Evolutionary conservation across 1,140 invertebrate species (phyloP).

Genomic region (Musca domestica): DNA sequence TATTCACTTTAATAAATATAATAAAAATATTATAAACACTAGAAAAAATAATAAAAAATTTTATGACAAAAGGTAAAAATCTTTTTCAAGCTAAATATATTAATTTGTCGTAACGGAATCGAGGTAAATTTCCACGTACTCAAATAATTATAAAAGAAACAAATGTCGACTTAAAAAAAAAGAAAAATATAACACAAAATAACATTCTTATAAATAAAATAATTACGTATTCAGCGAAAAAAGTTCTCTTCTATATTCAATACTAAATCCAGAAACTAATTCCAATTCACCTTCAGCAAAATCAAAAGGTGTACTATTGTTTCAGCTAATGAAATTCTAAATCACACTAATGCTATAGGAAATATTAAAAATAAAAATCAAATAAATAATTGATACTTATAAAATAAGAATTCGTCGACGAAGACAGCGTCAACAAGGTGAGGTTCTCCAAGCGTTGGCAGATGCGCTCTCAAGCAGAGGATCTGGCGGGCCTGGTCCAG

Average conservation of each 20-base stretch:
- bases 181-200: slow-evolving; percentile 59
- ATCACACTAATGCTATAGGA: slow-evolving; percentile 58
- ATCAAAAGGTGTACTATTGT: slow-evolving; percentile 73
- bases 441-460: too few species aligned
- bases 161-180: slow-evolving; percentile 58
- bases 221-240: slow-evolving; percentile 68
- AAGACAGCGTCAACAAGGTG: too few species aligned
- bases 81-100: too few species aligned
- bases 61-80: slow-evolving; percentile 46
- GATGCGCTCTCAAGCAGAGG: too few species aligned
- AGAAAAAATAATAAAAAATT: slow-evolving; percentile 57
- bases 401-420: too few species aligned
- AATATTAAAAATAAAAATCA: slow-evolving; percentile 55
- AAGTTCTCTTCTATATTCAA: too few species aligned
- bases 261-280: too few species aligned
- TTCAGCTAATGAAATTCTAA: slow-evolving; percentile 64
- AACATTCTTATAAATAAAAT: slow-evolving; percentile 68
- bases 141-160: slow-evolving; percentile 53
- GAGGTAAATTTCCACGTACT: slow-evolving; percentile 33
- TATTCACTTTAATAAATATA: too few species aligned
- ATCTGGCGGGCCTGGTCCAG: too few species aligned
- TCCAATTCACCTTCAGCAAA: too few species aligned
- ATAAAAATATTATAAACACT: slow-evolving; percentile 45
- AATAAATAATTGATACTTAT: too few species aligned
- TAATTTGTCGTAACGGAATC: slow-evolving; percentile 38